Conservation (phyloP, 2,888 invertebrate genomes). For the Corythucha ciliata region DNA sequence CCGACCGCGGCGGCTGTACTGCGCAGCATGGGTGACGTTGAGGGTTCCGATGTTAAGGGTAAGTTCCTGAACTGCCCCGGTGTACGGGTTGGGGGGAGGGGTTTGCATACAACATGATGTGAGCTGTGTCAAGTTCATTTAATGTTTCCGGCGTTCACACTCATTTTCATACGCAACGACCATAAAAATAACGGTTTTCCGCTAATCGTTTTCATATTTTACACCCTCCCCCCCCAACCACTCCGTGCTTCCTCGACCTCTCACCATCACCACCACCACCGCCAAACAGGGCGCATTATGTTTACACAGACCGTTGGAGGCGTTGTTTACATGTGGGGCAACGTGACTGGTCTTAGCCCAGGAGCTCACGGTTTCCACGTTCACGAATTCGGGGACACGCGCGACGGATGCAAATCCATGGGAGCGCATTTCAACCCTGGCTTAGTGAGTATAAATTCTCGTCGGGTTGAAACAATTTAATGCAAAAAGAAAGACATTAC, state of each 20-base stretch:
- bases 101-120: too few relatives aligned
- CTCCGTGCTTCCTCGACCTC: not conserved
- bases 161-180: not conserved
- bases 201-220: not conserved
- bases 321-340: constrained; percentile 42
- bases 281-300: constrained; percentile 31
- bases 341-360: constrained; percentile 50
- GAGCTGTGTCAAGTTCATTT: too few relatives aligned
- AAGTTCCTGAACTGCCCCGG: too few relatives aligned
- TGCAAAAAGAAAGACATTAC: too few relatives aligned
- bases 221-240: not conserved
- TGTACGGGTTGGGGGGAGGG: too few relatives aligned
- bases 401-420: constrained; percentile 55
- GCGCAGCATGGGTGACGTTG: constrained; percentile 29
- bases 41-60: constrained; percentile 23
- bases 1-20: constrained; percentile 33
- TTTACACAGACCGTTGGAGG: constrained; percentile 35
- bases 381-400: constrained; percentile 62
- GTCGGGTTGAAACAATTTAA: too few relatives aligned
- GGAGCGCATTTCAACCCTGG: constrained; percentile 73
- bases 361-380: constrained; percentile 66
- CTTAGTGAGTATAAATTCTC: constrained; percentile 46
- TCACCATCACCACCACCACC: too few relatives aligned
- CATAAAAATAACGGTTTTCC: constrained; percentile 3
- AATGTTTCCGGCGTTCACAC: too few relatives aligned